Evolutionary conservation across 2,888 invertebrate species (phyloP).

Genomic region (Dolomedes plantarius): DNA sequence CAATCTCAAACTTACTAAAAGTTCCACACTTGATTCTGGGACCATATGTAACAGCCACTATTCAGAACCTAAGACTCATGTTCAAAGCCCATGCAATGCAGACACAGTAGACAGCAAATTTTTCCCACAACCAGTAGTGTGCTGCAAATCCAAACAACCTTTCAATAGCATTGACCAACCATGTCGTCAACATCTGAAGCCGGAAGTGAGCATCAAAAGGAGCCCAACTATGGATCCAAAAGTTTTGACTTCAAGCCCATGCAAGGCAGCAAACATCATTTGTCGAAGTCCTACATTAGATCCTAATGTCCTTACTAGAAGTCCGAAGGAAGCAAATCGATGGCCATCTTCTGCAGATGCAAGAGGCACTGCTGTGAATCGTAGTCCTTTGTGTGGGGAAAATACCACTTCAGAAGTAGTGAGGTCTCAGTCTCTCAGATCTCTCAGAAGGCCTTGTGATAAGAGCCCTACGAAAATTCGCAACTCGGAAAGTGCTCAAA

Average conservation of each 20-base stretch:
- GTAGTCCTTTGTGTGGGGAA: conserved; percentile 16
- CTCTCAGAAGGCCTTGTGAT: conserved; percentile 35
- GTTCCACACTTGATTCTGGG: neutral
- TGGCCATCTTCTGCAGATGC: neutral
- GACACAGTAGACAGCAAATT: neutral
- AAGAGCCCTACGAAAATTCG: conserved; percentile 45
- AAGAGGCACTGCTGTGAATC: neutral
- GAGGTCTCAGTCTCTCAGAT: conserved; percentile 55
- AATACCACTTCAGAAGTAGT: conserved; percentile 33
- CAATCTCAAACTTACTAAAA: neutral
- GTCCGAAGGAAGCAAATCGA: conserved; percentile 11
- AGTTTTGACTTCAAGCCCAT: neutral
- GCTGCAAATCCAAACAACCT: conserved; percentile 6
- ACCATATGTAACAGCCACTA: neutral
- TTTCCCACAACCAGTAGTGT: neutral
- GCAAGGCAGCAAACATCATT: conserved; percentile 5
- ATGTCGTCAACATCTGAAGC: neutral
- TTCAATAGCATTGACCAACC: neutral
- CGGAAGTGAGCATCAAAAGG: neutral
- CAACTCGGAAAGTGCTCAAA: conserved; percentile 59
- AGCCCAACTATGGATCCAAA: conserved; percentile 31
- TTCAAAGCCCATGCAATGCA: neutral
- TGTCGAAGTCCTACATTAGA: conserved; percentile 55
- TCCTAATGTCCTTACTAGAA: conserved; percentile 36
- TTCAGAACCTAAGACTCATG: neutral